phyloP scores from a whole-genome alignment of 1,140 invertebrate species.

The Drosophila quadrilineata region DNA sequence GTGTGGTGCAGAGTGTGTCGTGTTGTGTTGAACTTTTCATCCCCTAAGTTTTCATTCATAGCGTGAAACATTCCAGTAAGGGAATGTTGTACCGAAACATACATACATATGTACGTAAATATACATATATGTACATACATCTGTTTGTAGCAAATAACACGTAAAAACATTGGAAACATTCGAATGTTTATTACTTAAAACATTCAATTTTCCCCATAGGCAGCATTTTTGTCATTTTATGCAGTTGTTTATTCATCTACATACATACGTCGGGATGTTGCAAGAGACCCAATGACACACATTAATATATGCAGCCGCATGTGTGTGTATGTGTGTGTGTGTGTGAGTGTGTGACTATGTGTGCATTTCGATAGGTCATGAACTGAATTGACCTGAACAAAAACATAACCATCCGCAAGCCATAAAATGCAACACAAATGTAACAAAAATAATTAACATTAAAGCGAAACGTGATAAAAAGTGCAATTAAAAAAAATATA shows the following conservation, averaged over 20 bases:
- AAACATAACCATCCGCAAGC: slow-evolving; percentile 31
- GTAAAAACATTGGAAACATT: background rate
- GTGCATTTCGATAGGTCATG: slow-evolving; percentile 67
- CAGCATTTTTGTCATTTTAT: slow-evolving; percentile 20
- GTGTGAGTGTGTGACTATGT: slow-evolving; percentile 15
- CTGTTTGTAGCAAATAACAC: slow-evolving; percentile 1
- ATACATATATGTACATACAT: background rate
- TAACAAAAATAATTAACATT: background rate
- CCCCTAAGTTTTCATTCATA: slow-evolving; percentile 76
- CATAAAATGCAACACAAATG: background rate
- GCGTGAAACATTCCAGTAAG: slow-evolving; percentile 71
- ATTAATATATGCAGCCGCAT: background rate
- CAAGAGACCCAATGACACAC: background rate
- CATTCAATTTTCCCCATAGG: slow-evolving; percentile 5
- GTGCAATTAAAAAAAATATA: background rate
- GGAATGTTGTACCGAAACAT: slow-evolving; percentile 63
- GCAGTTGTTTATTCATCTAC: slow-evolving; percentile 7
- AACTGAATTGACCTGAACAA: slow-evolving; percentile 67
- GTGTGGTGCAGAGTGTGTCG: no score
- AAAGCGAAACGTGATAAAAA: background rate
- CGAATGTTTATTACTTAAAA: background rate
- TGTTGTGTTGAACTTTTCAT: slow-evolving; percentile 41
- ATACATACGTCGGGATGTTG: background rate
- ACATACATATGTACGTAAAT: background rate
- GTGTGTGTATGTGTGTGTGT: slow-evolving; percentile 10